Evolutionary conservation across 2,113 vertebrate genomes (phyloP).

Genomic region (Zingel zingel): DNA sequence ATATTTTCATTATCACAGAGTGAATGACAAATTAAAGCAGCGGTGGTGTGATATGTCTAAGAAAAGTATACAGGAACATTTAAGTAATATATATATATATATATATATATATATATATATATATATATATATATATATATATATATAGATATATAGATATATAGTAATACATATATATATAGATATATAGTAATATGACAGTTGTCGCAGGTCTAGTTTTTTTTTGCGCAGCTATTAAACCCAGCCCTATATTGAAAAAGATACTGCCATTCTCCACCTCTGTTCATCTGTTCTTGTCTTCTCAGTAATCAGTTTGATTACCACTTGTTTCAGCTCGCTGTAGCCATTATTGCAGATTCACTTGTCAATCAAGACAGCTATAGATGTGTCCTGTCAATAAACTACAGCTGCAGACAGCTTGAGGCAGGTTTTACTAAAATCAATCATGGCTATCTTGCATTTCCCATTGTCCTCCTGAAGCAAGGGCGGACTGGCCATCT

Average conservation of each 20-base stretch:
- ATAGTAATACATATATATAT: background rate
- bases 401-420: conserved; percentile 4
- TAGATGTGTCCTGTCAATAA: conserved; percentile 42
- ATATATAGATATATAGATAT: too few relatives aligned
- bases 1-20: conserved; percentile 12
- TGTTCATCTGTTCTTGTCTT: background rate
- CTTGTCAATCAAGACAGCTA: conserved; percentile 48
- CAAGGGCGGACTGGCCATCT: background rate
- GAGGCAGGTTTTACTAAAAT: conserved; percentile 33
- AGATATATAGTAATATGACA: background rate
- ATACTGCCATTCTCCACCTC: background rate
- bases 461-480: conserved; percentile 30
- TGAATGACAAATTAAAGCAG: conserved; percentile 19
- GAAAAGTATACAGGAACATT: background rate
- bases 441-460: conserved; percentile 24
- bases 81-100: background rate
- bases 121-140: too few relatives aligned
- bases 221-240: background rate
- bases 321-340: background rate
- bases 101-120: background rate
- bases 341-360: conserved; percentile 9
- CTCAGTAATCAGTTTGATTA: conserved; percentile 3
- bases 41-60: background rate
- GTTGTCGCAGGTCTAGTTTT: background rate
- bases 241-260: background rate